phyloP scores from a whole-genome alignment of 2,888 invertebrate species.

The Spilarctia lutea region DNA sequence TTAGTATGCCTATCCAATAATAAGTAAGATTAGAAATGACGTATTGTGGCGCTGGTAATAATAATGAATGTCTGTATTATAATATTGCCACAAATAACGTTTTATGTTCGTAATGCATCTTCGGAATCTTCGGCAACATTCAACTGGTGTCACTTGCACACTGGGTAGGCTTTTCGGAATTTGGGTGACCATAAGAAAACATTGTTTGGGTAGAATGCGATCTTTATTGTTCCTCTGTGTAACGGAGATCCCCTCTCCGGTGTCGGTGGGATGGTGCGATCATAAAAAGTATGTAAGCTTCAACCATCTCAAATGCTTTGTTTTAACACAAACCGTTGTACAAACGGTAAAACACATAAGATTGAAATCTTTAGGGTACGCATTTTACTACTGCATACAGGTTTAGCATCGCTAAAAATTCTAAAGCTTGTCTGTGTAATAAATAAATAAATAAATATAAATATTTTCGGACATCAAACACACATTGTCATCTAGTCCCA shows the following conservation, averaged over 20 bases:
- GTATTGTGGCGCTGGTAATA: background rate
- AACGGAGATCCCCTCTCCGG: background rate
- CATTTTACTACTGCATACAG: background rate
- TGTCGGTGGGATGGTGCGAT: background rate
- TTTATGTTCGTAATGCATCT: background rate
- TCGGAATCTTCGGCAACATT: background rate
- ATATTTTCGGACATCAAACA: too few relatives aligned
- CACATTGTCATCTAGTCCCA: too few relatives aligned
- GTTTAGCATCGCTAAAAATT: background rate
- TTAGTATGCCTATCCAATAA: background rate
- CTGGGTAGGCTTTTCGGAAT: background rate
- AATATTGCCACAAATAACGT: background rate
- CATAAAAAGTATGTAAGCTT: background rate
- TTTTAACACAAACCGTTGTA: conserved; percentile 2
- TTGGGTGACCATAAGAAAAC: background rate
- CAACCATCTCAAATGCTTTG: background rate
- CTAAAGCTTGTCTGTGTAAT: background rate
- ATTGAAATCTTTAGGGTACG: background rate
- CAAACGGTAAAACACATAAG: conserved; percentile 3
- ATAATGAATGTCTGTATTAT: background rate
- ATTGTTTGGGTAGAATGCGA: background rate
- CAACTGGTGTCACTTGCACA: background rate
- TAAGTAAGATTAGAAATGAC: background rate
- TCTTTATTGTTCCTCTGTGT: background rate
- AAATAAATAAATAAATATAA: background rate